Base-by-base conservation (phyloP, 2,797 vertebrate genomes). In the Cichlasoma orientale region DNA sequence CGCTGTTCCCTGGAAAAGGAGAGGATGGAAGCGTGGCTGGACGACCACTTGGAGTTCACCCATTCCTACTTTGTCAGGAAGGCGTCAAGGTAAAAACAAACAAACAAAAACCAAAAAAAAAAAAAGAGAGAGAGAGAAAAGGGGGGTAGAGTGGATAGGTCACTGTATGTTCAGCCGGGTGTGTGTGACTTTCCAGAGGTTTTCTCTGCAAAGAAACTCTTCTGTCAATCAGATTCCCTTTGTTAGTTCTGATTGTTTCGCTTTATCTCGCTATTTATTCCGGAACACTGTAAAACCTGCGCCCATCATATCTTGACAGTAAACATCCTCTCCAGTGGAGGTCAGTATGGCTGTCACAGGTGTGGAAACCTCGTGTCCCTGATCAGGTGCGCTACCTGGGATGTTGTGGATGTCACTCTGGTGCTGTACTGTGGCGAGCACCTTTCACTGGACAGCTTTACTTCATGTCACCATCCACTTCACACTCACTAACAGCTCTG, bases 1-100 rank as follows among this genome's bases (percentile, higher is more conserved):
- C 53, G 72, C 86, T 90, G 83, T 58, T 92, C 88, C 88, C 87
- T 90, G 74, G 94, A 95, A 56, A 89, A 82, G 69, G 96, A 97
- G 75, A 92, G 94, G 89, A 95, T 97, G 90, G 98, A 99, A 96
- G 97, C 97, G 86, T 99, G 97, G 97, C 96, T 99, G 94, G 98
- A 99, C 86, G 98, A 99, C 78, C 96, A 99, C 95, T 27, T 92
- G 89, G 97, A 98, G 89, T 98, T 99, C 56, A 89, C 96, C 57
- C 96, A 90, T 93, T 97, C 97, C 47, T 99, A 99, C 96, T 99
- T 99, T 88, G 93, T 97, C 53, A 92, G 96, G 82, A 99, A 98
- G 94, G 97, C 97, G 11, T 96, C 95, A 44, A 97, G 98, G 98
- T 99, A 96, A 96, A 95, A 12, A 9, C 1, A 12, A 12, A 25